phyloP scores from a whole-genome alignment of 2,797 vertebrate species.

The Discoglossus pictus region DNA sequence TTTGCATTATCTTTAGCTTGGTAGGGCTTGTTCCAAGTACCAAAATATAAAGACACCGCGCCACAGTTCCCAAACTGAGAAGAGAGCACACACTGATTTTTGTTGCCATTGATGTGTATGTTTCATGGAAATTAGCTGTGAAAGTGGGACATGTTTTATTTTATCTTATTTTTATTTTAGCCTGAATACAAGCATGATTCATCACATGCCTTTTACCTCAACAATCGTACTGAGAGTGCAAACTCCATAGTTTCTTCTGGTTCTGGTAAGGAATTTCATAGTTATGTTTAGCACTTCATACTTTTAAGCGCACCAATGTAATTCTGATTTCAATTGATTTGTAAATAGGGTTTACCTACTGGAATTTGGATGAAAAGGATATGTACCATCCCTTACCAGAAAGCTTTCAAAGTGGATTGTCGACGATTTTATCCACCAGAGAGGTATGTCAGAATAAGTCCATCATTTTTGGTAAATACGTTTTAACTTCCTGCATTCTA shows the following conservation, averaged over 20 bases:
- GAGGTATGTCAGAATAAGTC: constrained; percentile 63
- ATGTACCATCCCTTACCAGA: constrained; percentile 81
- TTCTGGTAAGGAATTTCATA: constrained; percentile 75
- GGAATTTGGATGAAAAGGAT: constrained; percentile 86
- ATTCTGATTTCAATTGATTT: not conserved
- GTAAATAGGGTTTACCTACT: constrained; percentile 82
- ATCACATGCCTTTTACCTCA: constrained; percentile 75
- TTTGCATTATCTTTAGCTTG: too few relatives aligned
- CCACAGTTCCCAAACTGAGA: too few relatives aligned
- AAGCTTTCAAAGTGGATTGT: constrained; percentile 72
- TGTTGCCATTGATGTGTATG: too few relatives aligned
- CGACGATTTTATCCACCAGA: constrained; percentile 66
- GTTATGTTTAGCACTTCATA: not conserved
- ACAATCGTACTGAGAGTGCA: constrained; percentile 74
- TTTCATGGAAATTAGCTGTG: too few relatives aligned
- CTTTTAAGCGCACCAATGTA: too few relatives aligned
- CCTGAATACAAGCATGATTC: constrained; percentile 58
- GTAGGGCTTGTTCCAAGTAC: too few relatives aligned
- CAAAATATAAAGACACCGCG: too few relatives aligned
- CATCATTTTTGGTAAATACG: too few relatives aligned
- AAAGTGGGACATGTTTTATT: too few relatives aligned
- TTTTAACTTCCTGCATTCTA: too few relatives aligned
- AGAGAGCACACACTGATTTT: too few relatives aligned
- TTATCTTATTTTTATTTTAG: constrained; percentile 67
- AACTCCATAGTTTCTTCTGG: constrained; percentile 76